phyloP scores from a whole-genome alignment of 2,888 invertebrate species.

The Agonopterix alstromeriana region DNA sequence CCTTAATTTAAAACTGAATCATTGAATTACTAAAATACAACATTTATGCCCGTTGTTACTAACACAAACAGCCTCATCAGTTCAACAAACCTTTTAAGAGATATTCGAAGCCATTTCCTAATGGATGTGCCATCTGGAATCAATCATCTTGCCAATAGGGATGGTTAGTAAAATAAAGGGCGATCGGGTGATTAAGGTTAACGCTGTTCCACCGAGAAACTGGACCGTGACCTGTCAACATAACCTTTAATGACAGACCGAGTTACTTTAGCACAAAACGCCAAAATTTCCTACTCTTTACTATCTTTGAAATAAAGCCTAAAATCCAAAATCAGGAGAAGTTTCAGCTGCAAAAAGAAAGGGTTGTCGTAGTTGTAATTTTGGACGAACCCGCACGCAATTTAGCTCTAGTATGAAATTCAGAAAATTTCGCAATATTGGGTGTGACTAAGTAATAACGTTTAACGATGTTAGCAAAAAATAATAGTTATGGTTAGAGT shows the following conservation, averaged over 20 bases:
- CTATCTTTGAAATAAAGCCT: too few species aligned
- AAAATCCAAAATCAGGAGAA: too few species aligned
- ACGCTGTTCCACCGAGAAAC: conserved; percentile 23
- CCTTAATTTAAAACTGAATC: too few species aligned
- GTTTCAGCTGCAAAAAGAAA: background rate
- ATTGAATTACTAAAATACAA: too few species aligned
- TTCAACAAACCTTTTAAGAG: background rate
- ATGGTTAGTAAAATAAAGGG: background rate
- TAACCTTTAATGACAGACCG: conserved; percentile 10
- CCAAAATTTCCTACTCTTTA: too few species aligned
- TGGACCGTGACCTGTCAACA: conserved; percentile 34
- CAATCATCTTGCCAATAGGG: conserved; percentile 24
- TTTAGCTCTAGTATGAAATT: conserved; percentile 2
- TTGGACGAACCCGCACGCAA: conserved; percentile 5
- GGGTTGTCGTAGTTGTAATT: conserved; percentile 1
- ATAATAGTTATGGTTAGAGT: background rate
- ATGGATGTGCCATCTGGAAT: conserved; percentile 20
- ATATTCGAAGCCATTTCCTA: conserved; percentile 14
- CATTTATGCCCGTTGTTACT: too few species aligned
- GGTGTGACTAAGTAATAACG: background rate
- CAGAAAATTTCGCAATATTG: background rate
- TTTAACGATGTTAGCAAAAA: background rate
- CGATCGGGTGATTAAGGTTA: conserved; percentile 25
- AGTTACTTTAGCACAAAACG: background rate
- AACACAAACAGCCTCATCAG: too few species aligned